Evolutionary conservation across 2,888 invertebrate species (phyloP), one percentile per base, ranked within the genome.

Genomic region (Flexamia atlantica): DNA sequence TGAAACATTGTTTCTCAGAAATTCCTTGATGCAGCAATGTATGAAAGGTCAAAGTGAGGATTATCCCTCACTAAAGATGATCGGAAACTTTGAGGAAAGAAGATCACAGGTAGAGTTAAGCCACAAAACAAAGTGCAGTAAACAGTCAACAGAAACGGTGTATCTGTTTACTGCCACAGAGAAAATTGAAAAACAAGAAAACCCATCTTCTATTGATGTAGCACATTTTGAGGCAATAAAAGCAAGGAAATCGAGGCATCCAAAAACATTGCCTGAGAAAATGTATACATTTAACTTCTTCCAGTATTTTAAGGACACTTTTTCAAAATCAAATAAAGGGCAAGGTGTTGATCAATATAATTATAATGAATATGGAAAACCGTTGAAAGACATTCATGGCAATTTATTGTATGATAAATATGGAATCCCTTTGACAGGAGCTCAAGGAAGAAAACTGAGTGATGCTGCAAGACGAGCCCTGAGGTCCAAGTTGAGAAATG

Each of bases 401-500:
- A 70, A 82, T 12, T 28, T 20, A 30, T 30, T 82, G 2, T 82
- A 82, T 64, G 82, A 82, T 36, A 46, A 70, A n/a, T 50, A 70
- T 70, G 82, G 82, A 1, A 82, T 82, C n/a, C 82, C 82, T 50
- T 30, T 70, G 14, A 70, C 82, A 23, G 82, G 82, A 70, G 82
- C 68, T 46, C 64, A 82, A 23, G 82, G 82, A 14, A 36, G 46
- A 23, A 82, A 36, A 82, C 23, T 82, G 12, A 50, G 82, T 36
- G 32, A 20, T 3, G 20, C 30, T 20, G 82, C 70, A 0, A 82
- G 82, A 32, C 46, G 32, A 42, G 7, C 72, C 30, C 32, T 82
- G 5, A 82, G 82, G n/a, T 20, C 32, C 0, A 82, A 82, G 64
- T 36, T 82, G 42, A 68, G 72, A 40, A 82, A 82, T 25, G 17